Evolutionary conservation across 2,888 invertebrate genomes (phyloP).

Genomic region (Oligia latruncula): DNA sequence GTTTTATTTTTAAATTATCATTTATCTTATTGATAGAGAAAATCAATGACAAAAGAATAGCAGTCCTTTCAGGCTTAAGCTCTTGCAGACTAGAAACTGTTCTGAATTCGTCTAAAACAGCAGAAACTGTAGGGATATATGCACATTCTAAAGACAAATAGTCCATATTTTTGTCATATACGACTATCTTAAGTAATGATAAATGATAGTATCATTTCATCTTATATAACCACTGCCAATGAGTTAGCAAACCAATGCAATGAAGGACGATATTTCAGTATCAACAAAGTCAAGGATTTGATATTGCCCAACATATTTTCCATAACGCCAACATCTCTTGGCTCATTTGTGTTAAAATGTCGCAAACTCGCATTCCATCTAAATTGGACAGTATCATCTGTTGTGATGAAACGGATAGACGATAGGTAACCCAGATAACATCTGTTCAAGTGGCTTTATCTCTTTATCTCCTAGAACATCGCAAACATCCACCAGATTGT

Average conservation of each 20-base stretch:
- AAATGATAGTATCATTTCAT: neutral
- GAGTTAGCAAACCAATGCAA: constrained; percentile 20
- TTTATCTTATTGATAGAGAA: neutral
- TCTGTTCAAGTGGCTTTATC: constrained; percentile 33
- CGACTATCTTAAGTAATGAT: neutral
- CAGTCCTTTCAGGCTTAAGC: neutral
- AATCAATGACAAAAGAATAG: neutral
- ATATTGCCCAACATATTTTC: constrained; percentile 26
- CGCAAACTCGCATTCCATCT: constrained; percentile 33
- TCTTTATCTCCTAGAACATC: constrained; percentile 39
- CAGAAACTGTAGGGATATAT: neutral
- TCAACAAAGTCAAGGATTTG: constrained; percentile 25
- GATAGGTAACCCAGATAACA: constrained; percentile 48
- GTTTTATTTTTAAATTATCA: neutral
- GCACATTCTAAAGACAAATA: too few species aligned
- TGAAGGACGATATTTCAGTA: constrained; percentile 6
- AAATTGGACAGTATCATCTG: constrained; percentile 49
- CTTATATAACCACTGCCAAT: neutral
- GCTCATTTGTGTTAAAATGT: constrained; percentile 36
- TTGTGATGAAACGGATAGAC: constrained; percentile 41
- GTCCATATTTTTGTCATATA: neutral
- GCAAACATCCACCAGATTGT: constrained; percentile 13
- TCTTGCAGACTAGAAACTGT: neutral
- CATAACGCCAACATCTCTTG: constrained; percentile 27
- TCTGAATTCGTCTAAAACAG: neutral